Percentiles rank a stretch among this genome's conserved stretches.
Evolutionary conservation across 2,888 invertebrate genomes (phyloP).

Genomic region (Argyra leucocephala): DNA sequence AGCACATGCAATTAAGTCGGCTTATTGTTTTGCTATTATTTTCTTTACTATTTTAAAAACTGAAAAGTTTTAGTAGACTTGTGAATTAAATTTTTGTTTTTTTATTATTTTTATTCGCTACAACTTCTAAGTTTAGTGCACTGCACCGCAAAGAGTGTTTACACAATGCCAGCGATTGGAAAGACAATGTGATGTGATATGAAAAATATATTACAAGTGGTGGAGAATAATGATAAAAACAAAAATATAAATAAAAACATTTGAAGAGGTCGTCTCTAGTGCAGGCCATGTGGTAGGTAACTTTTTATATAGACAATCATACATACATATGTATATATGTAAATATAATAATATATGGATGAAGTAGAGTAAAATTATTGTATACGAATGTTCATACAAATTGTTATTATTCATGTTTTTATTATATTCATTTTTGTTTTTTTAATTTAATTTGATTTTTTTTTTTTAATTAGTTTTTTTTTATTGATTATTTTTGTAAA

Average conservation of each 20-base stretch:
- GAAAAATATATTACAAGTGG: conserved; percentile 6
- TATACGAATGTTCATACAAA: too few relatives aligned
- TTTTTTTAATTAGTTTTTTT: too few relatives aligned
- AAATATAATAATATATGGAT: too few relatives aligned
- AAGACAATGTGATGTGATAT: neutral
- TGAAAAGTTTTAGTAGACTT: neutral
- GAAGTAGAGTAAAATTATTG: too few relatives aligned
- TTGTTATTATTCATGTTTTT: too few relatives aligned
- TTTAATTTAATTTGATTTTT: too few relatives aligned
- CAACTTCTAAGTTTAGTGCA: neutral
- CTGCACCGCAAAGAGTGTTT: neutral
- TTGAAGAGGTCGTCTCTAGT: neutral
- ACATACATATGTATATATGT: neutral
- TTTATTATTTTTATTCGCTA: neutral
- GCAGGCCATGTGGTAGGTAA: conserved; percentile 1
- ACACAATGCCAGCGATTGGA: neutral
- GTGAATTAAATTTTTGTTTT: neutral
- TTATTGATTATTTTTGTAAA: too few relatives aligned
- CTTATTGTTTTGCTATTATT: too few relatives aligned
- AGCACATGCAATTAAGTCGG: too few relatives aligned
- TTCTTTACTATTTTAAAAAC: too few relatives aligned
- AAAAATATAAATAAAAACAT: neutral
- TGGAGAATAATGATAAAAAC: neutral
- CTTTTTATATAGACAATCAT: neutral
- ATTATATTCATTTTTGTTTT: too few relatives aligned